Evolutionary conservation across 2,888 invertebrate species (phyloP).

Genomic region (Lysandra coridon): DNA sequence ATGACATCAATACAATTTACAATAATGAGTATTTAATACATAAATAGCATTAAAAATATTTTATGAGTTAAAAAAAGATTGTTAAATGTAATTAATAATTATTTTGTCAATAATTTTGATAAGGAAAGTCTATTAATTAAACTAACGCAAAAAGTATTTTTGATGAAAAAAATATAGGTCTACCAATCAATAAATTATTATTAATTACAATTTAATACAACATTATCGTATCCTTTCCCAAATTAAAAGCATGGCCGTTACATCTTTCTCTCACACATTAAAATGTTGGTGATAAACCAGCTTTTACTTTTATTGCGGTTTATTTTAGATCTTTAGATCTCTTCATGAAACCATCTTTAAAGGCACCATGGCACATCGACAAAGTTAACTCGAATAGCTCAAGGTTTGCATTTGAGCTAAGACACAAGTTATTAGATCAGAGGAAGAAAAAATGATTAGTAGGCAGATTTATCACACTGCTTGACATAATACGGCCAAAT

Average conservation of each 20-base stretch:
- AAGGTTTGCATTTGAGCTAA: too few relatives aligned
- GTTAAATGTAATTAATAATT: neutral
- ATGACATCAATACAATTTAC: neutral
- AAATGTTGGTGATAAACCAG: neutral
- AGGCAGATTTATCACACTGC: too few relatives aligned
- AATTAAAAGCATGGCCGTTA: neutral
- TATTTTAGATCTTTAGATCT: constrained; percentile 11
- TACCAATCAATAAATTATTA: neutral
- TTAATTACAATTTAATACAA: neutral
- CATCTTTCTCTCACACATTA: neutral
- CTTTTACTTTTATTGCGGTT: constrained; percentile 11
- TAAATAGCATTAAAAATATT: neutral
- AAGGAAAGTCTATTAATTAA: too few relatives aligned
- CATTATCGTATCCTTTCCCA: neutral
- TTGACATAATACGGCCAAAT: too few relatives aligned
- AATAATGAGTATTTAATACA: neutral
- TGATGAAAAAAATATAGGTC: neutral
- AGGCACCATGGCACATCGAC: too few relatives aligned
- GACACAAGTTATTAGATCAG: too few relatives aligned
- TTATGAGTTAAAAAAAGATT: neutral
- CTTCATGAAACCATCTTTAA: neutral
- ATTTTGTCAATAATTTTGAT: too few relatives aligned
- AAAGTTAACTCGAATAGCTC: too few relatives aligned
- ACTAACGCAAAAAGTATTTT: neutral
- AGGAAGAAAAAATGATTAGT: too few relatives aligned